These are phyloP conservation scores for Sepiola atlantica DNA, from an alignment of 2,888 invertebrate species.

Conservation along the genomic window DNA sequence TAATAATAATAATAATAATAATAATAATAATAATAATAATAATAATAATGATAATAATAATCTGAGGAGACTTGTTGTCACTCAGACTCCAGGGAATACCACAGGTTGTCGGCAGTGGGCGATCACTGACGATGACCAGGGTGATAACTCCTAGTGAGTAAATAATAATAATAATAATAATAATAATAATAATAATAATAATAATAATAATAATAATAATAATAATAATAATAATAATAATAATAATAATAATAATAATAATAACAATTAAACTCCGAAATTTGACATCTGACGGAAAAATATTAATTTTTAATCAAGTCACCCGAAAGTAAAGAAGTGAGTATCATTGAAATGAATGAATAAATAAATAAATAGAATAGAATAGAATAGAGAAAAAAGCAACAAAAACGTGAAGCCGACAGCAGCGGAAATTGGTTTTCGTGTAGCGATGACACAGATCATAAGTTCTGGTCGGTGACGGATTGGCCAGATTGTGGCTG, in stretches of 20 bases:
- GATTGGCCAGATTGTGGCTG: neutral
- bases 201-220: neutral
- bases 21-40: neutral
- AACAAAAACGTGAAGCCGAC: neutral
- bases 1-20: neutral
- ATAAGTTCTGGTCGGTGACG: neutral
- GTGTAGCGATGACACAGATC: slow-evolving; percentile 22
- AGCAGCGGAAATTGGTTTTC: slow-evolving; percentile 32
- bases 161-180: too few species aligned
- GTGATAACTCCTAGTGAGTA: too few species aligned
- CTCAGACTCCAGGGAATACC: too few species aligned
- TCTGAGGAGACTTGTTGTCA: too few species aligned
- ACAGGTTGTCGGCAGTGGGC: too few species aligned
- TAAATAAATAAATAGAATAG: too few species aligned
- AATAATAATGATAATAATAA: neutral
- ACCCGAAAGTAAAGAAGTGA: neutral
- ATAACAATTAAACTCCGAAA: neutral
- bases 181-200: too few species aligned
- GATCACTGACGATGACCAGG: too few species aligned
- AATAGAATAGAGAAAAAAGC: too few species aligned
- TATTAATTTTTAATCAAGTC: neutral
- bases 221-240: neutral
- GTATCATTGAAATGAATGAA: neutral
- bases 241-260: neutral
- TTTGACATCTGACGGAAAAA: neutral